These are phyloP conservation scores for Picathartes gymnocephalus DNA, from an alignment of 2,113 vertebrate genomes.

Conservation along the genomic window DNA sequence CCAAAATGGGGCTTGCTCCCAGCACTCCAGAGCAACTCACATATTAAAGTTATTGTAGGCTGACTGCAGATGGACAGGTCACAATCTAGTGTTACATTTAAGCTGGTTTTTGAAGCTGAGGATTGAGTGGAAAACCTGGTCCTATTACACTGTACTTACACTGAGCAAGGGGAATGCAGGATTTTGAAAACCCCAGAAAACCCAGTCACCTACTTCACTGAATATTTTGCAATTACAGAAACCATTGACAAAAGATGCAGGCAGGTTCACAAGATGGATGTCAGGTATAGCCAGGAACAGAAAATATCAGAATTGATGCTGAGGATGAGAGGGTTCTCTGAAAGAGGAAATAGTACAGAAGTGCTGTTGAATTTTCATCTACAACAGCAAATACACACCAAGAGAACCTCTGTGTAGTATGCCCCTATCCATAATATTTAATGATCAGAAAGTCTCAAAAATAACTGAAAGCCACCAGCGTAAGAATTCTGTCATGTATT, in stretches of 20 bases:
- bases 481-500: background rate
- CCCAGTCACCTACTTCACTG: background rate
- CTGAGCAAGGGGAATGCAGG: background rate
- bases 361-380: background rate
- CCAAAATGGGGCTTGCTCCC: background rate
- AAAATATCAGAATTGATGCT: background rate
- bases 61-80: background rate
- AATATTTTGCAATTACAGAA: background rate
- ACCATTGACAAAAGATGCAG: background rate
- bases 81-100: background rate
- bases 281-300: background rate
- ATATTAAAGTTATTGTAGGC: background rate
- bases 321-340: background rate
- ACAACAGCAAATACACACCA: background rate
- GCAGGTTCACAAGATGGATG: background rate
- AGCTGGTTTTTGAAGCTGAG: background rate
- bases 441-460: background rate
- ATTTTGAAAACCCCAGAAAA: background rate
- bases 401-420: background rate
- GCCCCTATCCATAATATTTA: background rate
- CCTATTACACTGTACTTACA: background rate
- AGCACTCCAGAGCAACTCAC: background rate
- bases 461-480: background rate
- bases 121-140: background rate
- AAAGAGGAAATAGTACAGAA: background rate